phyloP scores from a whole-genome alignment of 2,797 vertebrate species.

The Ispidina picta region DNA sequence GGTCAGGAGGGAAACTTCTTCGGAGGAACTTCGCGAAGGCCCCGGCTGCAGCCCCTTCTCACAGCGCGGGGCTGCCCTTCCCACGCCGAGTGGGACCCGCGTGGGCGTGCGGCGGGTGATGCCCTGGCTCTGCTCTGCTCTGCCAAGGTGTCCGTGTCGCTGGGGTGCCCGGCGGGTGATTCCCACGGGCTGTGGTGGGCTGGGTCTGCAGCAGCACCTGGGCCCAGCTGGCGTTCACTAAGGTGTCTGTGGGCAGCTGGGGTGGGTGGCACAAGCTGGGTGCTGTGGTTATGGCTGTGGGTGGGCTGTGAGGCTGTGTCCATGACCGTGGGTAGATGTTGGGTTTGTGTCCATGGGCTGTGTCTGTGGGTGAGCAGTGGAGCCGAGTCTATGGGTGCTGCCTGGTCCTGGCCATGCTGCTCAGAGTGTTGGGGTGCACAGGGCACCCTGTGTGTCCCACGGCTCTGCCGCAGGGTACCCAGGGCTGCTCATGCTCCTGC shows the following conservation, averaged over 20 bases:
- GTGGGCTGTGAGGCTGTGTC: neutral
- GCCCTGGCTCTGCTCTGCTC: neutral
- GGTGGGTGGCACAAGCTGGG: neutral
- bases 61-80: neutral
- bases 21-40: neutral
- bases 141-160: fast-evolving
- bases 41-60: neutral
- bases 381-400: neutral
- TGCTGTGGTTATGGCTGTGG: fast-evolving
- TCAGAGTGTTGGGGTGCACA: neutral
- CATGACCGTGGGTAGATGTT: neutral
- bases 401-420: neutral
- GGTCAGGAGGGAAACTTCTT: neutral
- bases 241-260: fast-evolving
- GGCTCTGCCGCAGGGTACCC: fast-evolving
- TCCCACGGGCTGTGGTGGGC: neutral
- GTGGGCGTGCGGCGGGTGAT: neutral
- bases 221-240: fast-evolving
- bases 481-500: fast-evolving
- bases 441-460: fast-evolving
- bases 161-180: fast-evolving
- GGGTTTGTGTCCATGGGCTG: too few relatives aligned
- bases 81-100: neutral
- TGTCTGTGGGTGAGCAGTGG: neutral
- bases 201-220: neutral